phyloP scores from a whole-genome alignment of 2,888 invertebrate genomes.

The Cephus pulcher region DNA sequence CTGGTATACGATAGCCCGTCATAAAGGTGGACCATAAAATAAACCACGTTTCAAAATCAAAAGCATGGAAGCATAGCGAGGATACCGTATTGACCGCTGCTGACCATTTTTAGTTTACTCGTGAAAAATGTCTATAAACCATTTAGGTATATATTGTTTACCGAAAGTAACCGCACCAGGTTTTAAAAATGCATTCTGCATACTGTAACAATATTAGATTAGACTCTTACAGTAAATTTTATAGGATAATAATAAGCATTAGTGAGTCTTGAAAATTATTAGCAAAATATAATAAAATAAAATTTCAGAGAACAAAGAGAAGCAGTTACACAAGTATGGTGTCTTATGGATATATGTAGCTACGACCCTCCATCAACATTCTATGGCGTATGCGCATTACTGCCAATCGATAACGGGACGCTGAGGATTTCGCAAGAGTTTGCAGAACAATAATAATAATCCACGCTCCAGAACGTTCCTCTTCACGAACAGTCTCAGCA shows the following conservation, averaged over 20 bases:
- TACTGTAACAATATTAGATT: background rate
- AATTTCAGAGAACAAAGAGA: background rate
- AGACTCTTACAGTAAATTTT: background rate
- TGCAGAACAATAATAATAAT: background rate
- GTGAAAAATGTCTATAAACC: background rate
- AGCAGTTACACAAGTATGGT: background rate
- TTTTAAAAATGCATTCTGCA: background rate
- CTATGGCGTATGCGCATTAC: background rate
- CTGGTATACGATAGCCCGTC: background rate
- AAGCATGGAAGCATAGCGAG: background rate
- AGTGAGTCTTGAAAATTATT: background rate
- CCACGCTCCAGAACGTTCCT: background rate
- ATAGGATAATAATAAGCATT: background rate
- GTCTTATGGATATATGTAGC: background rate
- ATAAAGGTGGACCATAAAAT: background rate
- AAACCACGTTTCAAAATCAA: background rate
- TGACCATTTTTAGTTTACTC: background rate
- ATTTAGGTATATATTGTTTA: background rate
- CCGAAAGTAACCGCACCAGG: background rate
- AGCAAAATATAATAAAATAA: background rate
- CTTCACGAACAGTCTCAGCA: background rate
- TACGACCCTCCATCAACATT: background rate
- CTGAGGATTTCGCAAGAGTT: background rate
- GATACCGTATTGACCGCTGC: background rate
- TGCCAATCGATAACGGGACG: background rate